Evolutionary conservation across 2,113 vertebrate genomes (phyloP).

Genomic region (Hiodon alosoides): DNA sequence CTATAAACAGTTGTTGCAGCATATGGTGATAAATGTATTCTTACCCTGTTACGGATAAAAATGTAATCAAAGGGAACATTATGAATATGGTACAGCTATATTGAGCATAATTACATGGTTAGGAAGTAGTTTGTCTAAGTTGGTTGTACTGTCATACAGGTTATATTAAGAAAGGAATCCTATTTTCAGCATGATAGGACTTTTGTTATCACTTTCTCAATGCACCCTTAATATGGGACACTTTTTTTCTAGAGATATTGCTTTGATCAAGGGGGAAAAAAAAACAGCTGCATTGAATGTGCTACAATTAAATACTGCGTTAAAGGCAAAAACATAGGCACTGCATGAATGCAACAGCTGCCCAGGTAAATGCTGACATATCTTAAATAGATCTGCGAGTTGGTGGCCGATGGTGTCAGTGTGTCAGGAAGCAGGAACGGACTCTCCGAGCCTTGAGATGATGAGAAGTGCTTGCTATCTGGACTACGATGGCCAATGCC

Average conservation of each 20-base stretch:
- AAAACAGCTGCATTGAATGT: not conserved
- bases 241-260: not conserved
- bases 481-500: not conserved
- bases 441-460: constrained; percentile 11
- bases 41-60: too few relatives aligned
- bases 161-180: constrained; percentile 8
- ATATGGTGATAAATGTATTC: too few relatives aligned
- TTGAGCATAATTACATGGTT: not conserved
- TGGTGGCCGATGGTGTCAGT: not conserved
- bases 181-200: not conserved
- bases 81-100: not conserved
- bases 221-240: constrained; percentile 6
- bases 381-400: constrained; percentile 10
- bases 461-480: constrained; percentile 7
- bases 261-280: constrained; percentile 2
- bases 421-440: constrained; percentile 2
- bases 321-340: not conserved
- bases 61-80: too few relatives aligned
- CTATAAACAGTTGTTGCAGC: too few relatives aligned
- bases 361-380: not conserved
- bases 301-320: not conserved
- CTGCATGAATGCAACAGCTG: not conserved
- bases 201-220: constrained; percentile 1
- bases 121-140: not conserved
- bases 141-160: not conserved